Evolutionary conservation across 2,113 vertebrate genomes (phyloP), one percentile per base, ranked within the genome.

Genomic region (Pongo pygmaeus): DNA sequence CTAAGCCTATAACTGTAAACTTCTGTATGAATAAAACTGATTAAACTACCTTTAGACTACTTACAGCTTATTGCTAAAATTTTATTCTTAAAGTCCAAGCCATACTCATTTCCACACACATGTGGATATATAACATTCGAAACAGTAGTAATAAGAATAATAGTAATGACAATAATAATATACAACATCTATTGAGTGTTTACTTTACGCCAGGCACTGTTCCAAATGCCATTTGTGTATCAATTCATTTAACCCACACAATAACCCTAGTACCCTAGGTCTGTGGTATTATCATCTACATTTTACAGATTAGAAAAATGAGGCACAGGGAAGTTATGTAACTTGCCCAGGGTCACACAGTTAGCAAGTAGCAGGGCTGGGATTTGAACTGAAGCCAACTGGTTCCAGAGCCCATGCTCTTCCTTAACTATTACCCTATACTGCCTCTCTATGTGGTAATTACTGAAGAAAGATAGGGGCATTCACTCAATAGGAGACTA

Each of bases 301-400:
- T 85, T 95, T 89, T 93, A n/a, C 48, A 93, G 40, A 74, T 23
- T 79, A 91, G n/a, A 43, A 88, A 91, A 90, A 79, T n/a, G 35
- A 69, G 48, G 9, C 38, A 93, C n/a, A 84, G n/a, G 46, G 38
- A 87, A 8, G 83, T 69, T 67, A 83, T 22, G 40, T 23, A 78
- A 52, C 27, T 78, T 64, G 40, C 2, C 40, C 50, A 8, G 72
- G 25, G 46, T 81, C 85, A 88, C 43, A 72, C 6, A 95, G 69
- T 17, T 55, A 91, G 30, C 80, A 95, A 97, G n/a, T 40, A 27
- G 67, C 57, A 96, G 27, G 94, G 38, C 61, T 96, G 87, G 16
- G 46, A 78, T 92, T 32, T 89, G 75, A 86, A 91, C n/a, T 70
- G 6, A 90, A 89, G 74, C 46, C 72, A 30, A 84, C 14, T 50